Evolutionary conservation across 2,113 vertebrate species (phyloP).

Genomic region (Seriola rivoliana): DNA sequence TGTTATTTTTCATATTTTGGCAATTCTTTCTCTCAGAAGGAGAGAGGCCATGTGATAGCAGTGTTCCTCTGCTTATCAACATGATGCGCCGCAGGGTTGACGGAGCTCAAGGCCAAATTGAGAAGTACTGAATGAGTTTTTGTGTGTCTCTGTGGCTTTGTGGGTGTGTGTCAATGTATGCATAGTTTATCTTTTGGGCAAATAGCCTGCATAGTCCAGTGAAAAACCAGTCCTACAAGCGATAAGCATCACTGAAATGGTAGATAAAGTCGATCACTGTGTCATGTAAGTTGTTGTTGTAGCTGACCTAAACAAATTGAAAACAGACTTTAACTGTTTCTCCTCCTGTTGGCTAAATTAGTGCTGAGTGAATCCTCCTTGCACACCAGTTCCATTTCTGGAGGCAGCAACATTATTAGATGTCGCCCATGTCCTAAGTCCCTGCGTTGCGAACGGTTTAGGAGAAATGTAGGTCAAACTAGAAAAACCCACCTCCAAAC

Average conservation of each 20-base stretch:
- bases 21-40: constrained; percentile 56
- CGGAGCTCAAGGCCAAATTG: constrained; percentile 62
- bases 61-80: constrained; percentile 59
- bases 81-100: constrained; percentile 52
- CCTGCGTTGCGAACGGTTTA: constrained; percentile 68
- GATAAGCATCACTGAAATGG: constrained; percentile 13
- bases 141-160: not conserved
- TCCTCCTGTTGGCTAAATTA: constrained; percentile 52
- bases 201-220: constrained; percentile 6
- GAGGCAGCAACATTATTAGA: constrained; percentile 65
- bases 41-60: constrained; percentile 56
- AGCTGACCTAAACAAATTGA: constrained; percentile 39
- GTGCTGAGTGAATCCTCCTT: constrained; percentile 48
- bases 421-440: constrained; percentile 61
- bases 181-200: not conserved
- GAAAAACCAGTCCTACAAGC: not conserved
- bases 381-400: constrained; percentile 56
- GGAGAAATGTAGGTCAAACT: constrained; percentile 82
- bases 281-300: constrained; percentile 34
- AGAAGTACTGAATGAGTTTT: constrained; percentile 48
- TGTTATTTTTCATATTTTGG: constrained; percentile 70
- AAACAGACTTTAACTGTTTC: constrained; percentile 35
- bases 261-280: constrained; percentile 3
- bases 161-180: constrained; percentile 6
- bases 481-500: constrained; percentile 52